Conservation (phyloP, 2,888 invertebrate species). For the Meiosimyza platycephala region DNA sequence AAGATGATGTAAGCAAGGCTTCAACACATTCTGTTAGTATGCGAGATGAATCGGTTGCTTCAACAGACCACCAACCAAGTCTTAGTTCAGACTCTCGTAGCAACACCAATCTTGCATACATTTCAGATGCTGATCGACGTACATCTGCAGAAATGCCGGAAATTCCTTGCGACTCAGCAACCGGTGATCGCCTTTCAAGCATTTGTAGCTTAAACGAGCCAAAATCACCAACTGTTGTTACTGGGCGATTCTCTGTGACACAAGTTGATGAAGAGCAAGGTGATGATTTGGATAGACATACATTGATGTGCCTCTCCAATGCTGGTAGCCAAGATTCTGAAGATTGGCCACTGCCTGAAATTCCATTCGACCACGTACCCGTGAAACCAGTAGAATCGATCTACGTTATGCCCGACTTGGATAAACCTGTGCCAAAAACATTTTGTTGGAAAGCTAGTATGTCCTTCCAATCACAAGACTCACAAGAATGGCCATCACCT, state of each 20-base stretch:
- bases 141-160: constrained; percentile 89
- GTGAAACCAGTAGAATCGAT: constrained; percentile 61
- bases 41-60: constrained; percentile 85
- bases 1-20: constrained; percentile 88
- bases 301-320: constrained; percentile 65
- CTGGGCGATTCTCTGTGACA: constrained; percentile 65
- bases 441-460: constrained; percentile 66
- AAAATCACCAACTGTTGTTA: constrained; percentile 67
- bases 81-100: constrained; percentile 87
- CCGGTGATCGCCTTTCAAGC: constrained; percentile 70
- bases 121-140: constrained; percentile 82
- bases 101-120: constrained; percentile 78
- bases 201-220: constrained; percentile 68
- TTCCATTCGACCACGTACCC: constrained; percentile 70
- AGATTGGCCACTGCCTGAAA: constrained; percentile 81
- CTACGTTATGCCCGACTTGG: constrained; percentile 63
- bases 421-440: constrained; percentile 65
- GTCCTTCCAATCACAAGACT: constrained; percentile 73
- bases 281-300: constrained; percentile 60
- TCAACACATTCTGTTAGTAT: constrained; percentile 86
- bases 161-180: constrained; percentile 79
- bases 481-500: constrained; percentile 85
- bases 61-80: constrained; percentile 87
- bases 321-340: constrained; percentile 80
- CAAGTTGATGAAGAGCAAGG: constrained; percentile 64